Conservation (phyloP, 2,797 vertebrate genomes). For the Pseudochirops corinnae region DNA sequence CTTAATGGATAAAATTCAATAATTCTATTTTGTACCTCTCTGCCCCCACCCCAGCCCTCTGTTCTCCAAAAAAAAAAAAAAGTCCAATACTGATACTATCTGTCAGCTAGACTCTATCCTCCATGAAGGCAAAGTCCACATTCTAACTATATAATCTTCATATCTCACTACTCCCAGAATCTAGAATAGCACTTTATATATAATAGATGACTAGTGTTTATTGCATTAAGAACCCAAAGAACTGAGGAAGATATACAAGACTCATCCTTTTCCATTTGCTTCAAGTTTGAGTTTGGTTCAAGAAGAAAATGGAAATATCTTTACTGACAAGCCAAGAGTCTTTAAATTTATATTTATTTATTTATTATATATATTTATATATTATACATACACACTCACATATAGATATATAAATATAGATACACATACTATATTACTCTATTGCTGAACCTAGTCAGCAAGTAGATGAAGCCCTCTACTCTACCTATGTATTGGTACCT, state of each 20-base stretch:
- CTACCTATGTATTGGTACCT: constrained; percentile 76
- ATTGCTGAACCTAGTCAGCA: constrained; percentile 73
- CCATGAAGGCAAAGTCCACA: background rate
- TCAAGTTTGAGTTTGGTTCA: constrained; percentile 22
- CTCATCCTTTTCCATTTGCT: background rate
- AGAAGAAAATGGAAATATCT: constrained; percentile 67
- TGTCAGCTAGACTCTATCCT: background rate
- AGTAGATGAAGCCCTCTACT: constrained; percentile 70
- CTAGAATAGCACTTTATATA: background rate
- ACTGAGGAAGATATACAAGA: background rate
- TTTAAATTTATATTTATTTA: background rate
- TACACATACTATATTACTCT: background rate
- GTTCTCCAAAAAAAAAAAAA: constrained; percentile 12
- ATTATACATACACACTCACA: too few relatives aligned
- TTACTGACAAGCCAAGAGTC: constrained; percentile 71
- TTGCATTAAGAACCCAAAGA: background rate
- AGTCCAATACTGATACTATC: background rate
- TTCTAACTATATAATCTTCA: background rate
- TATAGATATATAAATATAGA: background rate
- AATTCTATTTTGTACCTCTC: background rate
- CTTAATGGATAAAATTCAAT: constrained; percentile 10
- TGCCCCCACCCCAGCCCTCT: background rate
- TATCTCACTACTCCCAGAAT: background rate
- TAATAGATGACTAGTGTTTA: background rate
- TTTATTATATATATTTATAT: too few relatives aligned